These are phyloP conservation scores for Halictus ligatus DNA, from an alignment of 2,888 invertebrate genomes.

Conservation along the genomic window DNA sequence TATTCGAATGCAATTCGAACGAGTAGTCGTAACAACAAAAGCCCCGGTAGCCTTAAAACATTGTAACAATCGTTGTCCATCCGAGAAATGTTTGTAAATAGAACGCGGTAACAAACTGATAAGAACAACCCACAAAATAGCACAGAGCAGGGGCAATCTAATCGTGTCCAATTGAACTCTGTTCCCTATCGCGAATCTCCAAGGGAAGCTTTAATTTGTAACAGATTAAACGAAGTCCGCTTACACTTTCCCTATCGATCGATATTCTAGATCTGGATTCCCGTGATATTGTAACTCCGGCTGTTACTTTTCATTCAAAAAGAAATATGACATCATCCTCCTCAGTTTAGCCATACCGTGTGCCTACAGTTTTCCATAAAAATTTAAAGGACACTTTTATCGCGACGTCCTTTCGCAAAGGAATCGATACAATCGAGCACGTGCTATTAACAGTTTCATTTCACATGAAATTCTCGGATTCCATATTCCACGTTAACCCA, in stretches of 20 bases:
- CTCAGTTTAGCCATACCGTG: not conserved
- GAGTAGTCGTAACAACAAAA: not conserved
- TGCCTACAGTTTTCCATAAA: too few relatives aligned
- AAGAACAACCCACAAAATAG: slow-evolving; percentile 6
- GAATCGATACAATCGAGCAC: not conserved
- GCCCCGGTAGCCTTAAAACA: not conserved
- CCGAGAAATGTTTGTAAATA: slow-evolving; percentile 21
- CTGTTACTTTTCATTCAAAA: slow-evolving; percentile 12
- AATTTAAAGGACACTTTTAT: too few relatives aligned
- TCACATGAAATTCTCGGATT: not conserved
- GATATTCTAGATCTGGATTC: not conserved
- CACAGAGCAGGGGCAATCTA: slow-evolving; percentile 7
- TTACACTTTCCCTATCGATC: not conserved
- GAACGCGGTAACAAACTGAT: slow-evolving; percentile 4
- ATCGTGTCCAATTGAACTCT: slow-evolving; percentile 25
- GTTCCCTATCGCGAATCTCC: not conserved
- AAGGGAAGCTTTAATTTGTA: slow-evolving; percentile 25
- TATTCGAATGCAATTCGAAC: too few relatives aligned
- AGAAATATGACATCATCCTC: not conserved
- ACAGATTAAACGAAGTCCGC: slow-evolving; percentile 10
- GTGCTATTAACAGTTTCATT: not conserved
- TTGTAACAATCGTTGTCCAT: not conserved
- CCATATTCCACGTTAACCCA: slow-evolving; percentile 6
- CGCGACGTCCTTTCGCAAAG: too few relatives aligned
- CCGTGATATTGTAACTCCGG: not conserved